Conservation (phyloP, 2,113 vertebrate genomes). For the Corydoras sp. region DNA sequence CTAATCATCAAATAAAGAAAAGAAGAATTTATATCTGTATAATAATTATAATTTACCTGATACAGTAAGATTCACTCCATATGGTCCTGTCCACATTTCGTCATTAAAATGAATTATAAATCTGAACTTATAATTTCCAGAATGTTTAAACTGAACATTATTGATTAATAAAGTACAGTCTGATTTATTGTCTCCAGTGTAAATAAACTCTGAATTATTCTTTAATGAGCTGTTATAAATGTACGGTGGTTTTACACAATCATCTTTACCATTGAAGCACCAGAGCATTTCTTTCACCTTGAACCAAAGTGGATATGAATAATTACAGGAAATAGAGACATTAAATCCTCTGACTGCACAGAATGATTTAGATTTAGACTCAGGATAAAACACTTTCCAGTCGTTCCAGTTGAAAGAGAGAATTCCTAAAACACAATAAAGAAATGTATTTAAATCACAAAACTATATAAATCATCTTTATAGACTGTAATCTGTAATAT, state of each 20-base stretch:
- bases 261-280: too few relatives aligned
- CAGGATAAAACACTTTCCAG: neutral
- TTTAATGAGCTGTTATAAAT: neutral
- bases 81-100: constrained; percentile 6
- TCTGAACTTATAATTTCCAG: constrained; percentile 31
- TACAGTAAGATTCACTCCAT: constrained; percentile 4
- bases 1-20: too few relatives aligned
- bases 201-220: neutral
- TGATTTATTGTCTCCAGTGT: constrained; percentile 21
- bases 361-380: neutral
- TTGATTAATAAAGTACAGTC: constrained; percentile 38
- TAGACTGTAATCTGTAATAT: too few relatives aligned
- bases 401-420: neutral
- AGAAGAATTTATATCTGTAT: constrained; percentile 8
- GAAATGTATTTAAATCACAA: neutral
- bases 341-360: constrained; percentile 37
- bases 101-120: too few relatives aligned
- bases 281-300: neutral
- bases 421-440: constrained; percentile 15
- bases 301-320: neutral
- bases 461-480: neutral
- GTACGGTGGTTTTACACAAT: too few relatives aligned
- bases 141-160: constrained; percentile 15
- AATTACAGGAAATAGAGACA: constrained; percentile 29
- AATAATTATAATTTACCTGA: constrained; percentile 13